Base-by-base conservation (phyloP, 1,140 invertebrate genomes). In the Papilio glaucus region DNA sequence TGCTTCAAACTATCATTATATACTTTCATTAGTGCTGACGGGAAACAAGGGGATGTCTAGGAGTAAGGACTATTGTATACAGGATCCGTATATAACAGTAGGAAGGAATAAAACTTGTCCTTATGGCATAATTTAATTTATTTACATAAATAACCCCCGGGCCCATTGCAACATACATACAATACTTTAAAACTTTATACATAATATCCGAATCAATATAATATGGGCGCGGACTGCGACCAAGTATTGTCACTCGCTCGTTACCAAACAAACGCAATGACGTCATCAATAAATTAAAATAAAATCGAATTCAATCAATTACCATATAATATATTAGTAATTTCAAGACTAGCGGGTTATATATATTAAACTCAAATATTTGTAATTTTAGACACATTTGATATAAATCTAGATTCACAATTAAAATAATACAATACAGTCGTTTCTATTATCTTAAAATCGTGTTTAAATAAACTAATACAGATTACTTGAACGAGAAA, bases 91-190 rank as follows among this genome's bases (percentile, higher is more conserved):
- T n/a, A n/a, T n/a, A n/a, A n/a, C n/a, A n/a, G n/a, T n/a, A n/a
- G n/a, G 13, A 13, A n/a, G 13, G 13, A 42, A 15, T 42, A 42
- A 42, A 42, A 45, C n/a, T 15, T 1, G 9, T 18, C 21, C 18
- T 49, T 49, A 49, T 49, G 45, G 15, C 45, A 49, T 49, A 49
- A 18, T 49, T 49, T 39, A 39, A 6, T 39, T 42, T 49, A 49
- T 49, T 49, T 49, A 49, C 45, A 49, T 49, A 49, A 49, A 21
- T 49, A 49, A 21, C n/a, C 15, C n/a, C 15, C 15, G 21, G 42
- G 15, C 15, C 2, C 12, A 9, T 49, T 18, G 42, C 42, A n/a
- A 49, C 6, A 9, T 21, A 49, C 45, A 49, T 12, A 21, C 18
- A 21, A 21, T 49, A 45, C n/a, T 9, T 4, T n/a, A n/a, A n/a